Evolutionary conservation across 1,140 invertebrate genomes (phyloP), one percentile per base, ranked within the genome.

Genomic region (Cotesia chilonis): DNA sequence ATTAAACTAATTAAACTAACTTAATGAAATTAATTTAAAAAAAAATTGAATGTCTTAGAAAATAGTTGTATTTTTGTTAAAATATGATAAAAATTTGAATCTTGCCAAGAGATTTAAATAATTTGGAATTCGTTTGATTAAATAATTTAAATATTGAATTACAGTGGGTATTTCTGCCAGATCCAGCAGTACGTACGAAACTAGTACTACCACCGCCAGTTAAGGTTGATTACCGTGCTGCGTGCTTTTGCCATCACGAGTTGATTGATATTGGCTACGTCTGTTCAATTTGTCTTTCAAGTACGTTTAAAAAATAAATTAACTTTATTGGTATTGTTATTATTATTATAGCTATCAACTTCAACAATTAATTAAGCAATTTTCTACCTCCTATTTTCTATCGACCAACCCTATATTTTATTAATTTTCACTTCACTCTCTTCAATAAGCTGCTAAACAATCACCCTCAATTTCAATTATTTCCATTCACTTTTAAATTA

Each of bases 221-320:
- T 0, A 94, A 96, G 77, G 96, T 99, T 9, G 97, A 98, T 86
- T 98, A 98, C 84, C 88, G 97, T 77, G 96, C 98, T 20, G 96
- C 97, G 0, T 99, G 98, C 85, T 99, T 99, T 88, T 99, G 98
- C 83, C 98, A 99, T 87, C 88, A 96, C n/a, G 95, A 96, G 79
- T 89, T 99, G 38, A 94, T 99, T 61, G 96, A 98, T 80, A 94
- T 98, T 79, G 98, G 96, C 68, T 98, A 95, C 85, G 97, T 99
- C 12, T 99, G 97, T 86, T 99, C 98, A 4, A 94, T 99, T 71
- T 99, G 98, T 87, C 88, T 99, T 35, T 98, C 96, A 80, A 95
- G 95, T 96, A 88, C 90, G 91, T 67, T 70, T 37, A 59, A 73
- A 76, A 75, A 71, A 61, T 76, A 77, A 72, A 77, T 81, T 82